Evolutionary conservation across 1,140 invertebrate species (phyloP), one percentile per base, ranked within the genome.

Genomic region (Onthophagus taurus): DNA sequence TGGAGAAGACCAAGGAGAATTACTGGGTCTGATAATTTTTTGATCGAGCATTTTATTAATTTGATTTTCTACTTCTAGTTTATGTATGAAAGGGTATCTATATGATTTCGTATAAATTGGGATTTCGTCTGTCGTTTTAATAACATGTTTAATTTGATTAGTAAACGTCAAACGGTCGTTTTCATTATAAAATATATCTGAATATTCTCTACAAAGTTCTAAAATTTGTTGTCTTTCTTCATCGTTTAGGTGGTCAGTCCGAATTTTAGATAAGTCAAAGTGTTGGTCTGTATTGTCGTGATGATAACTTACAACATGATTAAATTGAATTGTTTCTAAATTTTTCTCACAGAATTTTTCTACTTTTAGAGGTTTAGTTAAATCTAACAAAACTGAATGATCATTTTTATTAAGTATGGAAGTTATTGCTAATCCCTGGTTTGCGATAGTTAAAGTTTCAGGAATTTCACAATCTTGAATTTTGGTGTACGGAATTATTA

Each of bases 1-100:
- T 3, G 59, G 58, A 13, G 44, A 45, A 31, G 47, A 56, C 48
- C 51, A 61, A 8, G 61, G 54, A 0, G 54, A 49, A 5, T 31
- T 36, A 2, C 44, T 54, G 21, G 43, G 61, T 54, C 53, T 11
- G 6, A 60, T 59, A 17, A 59, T 54, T 2, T 33, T 23, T 29
- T 55, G 23, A n/a, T 50, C 31, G 5, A 57, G 34, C 41, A 59
- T 51, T 42, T 51, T 38, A 13, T 42, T 21, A 8, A 56, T 51
- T 49, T 58, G 54, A 17, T 38, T 44, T 0, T 45, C 44, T 23
- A 58, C 45, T 51, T 57, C 54, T 21, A 42, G 8, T 50, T 49
- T 49, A 37, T 56, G 50, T 14, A 52, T 14, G 17, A 47, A 26
- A 2, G 55, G 49, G 35, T 51, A 53, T 23, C 52, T 33, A 46